Base-by-base conservation (phyloP, 1,140 invertebrate species). In the Drosophila eugracilis region DNA sequence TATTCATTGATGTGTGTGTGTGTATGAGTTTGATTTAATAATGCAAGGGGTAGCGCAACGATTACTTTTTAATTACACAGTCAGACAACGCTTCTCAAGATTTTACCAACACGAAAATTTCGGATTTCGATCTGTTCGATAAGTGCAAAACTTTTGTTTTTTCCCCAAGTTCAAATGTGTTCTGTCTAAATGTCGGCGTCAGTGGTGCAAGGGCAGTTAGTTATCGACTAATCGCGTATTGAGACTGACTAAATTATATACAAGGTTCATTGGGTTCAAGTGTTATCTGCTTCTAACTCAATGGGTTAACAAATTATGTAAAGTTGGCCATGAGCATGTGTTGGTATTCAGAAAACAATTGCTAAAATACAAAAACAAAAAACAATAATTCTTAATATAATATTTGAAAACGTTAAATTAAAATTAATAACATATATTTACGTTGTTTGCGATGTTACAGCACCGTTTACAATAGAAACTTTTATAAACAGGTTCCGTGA, bases 211-310 rank as follows among this genome's bases (percentile, higher is more conserved):
- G 69, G 24, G 24, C 69, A 60, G 47, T 50, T 52, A 60, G 47
- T 50, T 52, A 52, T 67, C 36, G 49, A 59, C 47, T 55, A 59
- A 67, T 67, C 59, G 50, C 32, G 45, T 62, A 67, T 72, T 54
- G 34, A 47, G 57, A 41, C 73, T 76, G 70, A 76, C 81, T 84
- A 84, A 84, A 86, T 84, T 84, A 84, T 84, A 84, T 84, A 84
- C 80, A 84, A 86, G 74, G 80, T 76, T 86, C 47, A 60, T 70
- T 63, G 42, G 30, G 21, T 73, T 48, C 14, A 44, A 17, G 34
- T 53, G 24, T 48, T 32, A 17, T 37, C 24, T 49, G 24, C 44
- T 12, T 44, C 37, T 44, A 72, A 71, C 30, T 28, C 19, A 48
- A 41, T 6, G 7, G 5, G 7, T 7, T 24, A 74, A 74, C 70